These are phyloP conservation scores for Microcebus griseorufus DNA, from an alignment of 2,113 vertebrate genomes.

Conservation along the genomic window DNA sequence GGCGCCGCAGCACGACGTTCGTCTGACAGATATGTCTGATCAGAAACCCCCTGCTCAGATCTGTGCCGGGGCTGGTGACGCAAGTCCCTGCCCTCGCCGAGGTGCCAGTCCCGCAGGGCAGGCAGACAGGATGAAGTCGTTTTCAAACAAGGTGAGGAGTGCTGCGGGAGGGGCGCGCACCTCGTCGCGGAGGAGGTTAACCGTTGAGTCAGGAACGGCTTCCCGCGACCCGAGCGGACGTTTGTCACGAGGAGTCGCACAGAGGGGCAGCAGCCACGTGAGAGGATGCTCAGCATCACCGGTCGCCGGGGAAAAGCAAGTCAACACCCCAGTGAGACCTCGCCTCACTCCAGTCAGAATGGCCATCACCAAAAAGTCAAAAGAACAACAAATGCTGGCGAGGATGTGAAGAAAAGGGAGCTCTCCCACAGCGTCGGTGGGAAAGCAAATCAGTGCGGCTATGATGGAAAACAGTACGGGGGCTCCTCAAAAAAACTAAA, in stretches of 20 bases:
- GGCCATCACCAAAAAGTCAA: neutral
- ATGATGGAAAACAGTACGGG: neutral
- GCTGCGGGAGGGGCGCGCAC: neutral
- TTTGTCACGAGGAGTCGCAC: neutral
- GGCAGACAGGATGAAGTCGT: neutral
- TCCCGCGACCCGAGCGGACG: neutral
- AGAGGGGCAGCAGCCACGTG: neutral
- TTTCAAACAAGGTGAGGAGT: neutral
- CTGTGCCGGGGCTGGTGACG: neutral
- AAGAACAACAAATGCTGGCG: neutral
- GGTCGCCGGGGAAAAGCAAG: neutral
- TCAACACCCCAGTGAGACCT: neutral
- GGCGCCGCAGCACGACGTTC: neutral
- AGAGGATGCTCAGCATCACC: neutral
- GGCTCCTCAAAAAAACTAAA: neutral
- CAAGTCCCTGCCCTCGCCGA: accelerated
- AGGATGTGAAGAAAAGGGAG: no score
- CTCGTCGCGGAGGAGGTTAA: neutral
- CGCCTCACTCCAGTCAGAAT: neutral
- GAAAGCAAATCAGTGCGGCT: neutral
- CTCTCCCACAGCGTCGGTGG: no score
- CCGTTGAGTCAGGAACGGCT: neutral
- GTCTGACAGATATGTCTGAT: neutral
- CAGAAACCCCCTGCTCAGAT: neutral
- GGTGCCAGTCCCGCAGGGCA: neutral